A percentile compares a stretch with the other conserved stretches of the same genome.
These are phyloP conservation scores for Arbacia lixula DNA, from an alignment of 53 echinoderm and acorn worm genomes.

Conservation along the genomic window DNA sequence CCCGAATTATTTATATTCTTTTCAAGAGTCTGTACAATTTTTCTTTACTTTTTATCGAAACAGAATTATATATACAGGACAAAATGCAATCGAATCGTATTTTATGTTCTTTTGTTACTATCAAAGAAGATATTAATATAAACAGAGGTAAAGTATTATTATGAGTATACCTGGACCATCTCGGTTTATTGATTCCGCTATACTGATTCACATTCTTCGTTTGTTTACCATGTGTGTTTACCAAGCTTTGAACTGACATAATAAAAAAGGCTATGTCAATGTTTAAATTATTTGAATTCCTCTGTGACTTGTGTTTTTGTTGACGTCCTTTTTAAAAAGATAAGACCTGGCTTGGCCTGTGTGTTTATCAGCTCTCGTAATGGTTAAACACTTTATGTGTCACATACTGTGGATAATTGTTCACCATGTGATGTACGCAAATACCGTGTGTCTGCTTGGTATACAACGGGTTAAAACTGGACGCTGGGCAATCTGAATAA, in stretches of 20 bases:
- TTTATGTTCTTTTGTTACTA: constrained; percentile 35
- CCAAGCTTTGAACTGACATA: constrained; percentile 41
- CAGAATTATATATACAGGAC: constrained; percentile 13
- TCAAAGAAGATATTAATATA: constrained; percentile 18
- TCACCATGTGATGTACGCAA: too few species aligned
- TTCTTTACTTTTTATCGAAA: constrained; percentile 4
- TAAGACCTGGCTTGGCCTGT: too few species aligned
- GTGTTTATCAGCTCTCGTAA: too few species aligned
- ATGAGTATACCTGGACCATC: constrained; percentile 9
- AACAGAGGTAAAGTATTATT: constrained; percentile 18
- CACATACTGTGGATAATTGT: too few species aligned
- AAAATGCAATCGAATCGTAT: constrained; percentile 30
- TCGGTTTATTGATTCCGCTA: constrained; percentile 1
- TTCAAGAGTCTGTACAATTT: not conserved
- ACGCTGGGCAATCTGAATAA: too few species aligned
- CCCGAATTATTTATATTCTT: too few species aligned
- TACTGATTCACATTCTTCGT: constrained; percentile 6
- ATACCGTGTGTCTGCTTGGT: too few species aligned
- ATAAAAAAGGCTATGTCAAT: constrained; percentile 49
- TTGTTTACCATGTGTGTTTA: constrained; percentile 26
- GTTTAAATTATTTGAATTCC: constrained; percentile 11
- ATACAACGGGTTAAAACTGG: too few species aligned
- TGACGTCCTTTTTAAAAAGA: too few species aligned
- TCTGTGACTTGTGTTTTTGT: too few species aligned
- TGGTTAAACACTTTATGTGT: too few species aligned